Base-by-base conservation (phyloP, 2,888 invertebrate genomes). In the Drosophila emarginata region DNA sequence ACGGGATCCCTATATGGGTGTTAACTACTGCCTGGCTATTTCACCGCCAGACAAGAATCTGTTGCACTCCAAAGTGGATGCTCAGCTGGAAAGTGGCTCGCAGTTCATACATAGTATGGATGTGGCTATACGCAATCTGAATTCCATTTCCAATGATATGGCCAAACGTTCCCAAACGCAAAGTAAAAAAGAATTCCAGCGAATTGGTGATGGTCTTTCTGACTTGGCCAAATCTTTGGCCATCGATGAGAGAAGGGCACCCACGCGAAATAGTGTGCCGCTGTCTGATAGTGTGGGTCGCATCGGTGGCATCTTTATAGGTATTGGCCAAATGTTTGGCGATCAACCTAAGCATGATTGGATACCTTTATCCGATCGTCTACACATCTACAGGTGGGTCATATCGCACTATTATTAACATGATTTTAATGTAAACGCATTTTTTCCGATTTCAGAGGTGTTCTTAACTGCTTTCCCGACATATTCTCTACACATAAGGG, bases 281-380 rank as follows among this genome's bases (percentile, higher is more conserved):
- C 91, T 98, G 61, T 96, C 97, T 0, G 94, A 94, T 60, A 97
- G 97, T 2, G 94, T 97, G 28, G 96, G 96, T 87, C 94, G 95
- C 90, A 96, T 98, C 1, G 98, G 98, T 9, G 96, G 96, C 51
- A 95, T 97, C 1, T 98, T 97, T 91, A 96, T 97, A 85, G 95
- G 96, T 66, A 97, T 99, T 76, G 98, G 97, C 0, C 95, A 95
- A 89, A 93, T 98, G 91, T 97, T 95, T 91, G 97, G 97, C 77
- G 97, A 98, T 64, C 98, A 98, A 91, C 96, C 97, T 0, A 96
- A 96, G 90, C 93, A 94, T 64, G 98, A 98, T 91, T 97, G 97
- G 95, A 97, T 97, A 83, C 97, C 97, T 1, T 93, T 99, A 28
- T 95, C 96, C 52, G 98, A 99, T 91, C 96, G 96, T 80, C 93